Base-by-base conservation (phyloP, 64 coral and sea anemone species). In the Actinia equina region DNA sequence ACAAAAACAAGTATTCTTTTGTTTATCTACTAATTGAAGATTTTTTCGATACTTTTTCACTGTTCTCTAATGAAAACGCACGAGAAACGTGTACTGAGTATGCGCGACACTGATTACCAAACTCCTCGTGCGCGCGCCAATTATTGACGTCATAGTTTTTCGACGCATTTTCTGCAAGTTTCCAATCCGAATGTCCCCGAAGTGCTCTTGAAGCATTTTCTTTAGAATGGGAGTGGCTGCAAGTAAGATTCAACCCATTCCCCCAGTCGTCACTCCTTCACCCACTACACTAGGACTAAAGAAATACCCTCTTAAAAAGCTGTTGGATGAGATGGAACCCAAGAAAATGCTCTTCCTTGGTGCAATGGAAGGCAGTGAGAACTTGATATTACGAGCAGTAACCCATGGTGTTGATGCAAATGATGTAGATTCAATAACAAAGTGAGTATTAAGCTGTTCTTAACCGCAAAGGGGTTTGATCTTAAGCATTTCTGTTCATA, bases 291-390 rank as follows among this genome's bases (percentile, higher is more conserved):
- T 49, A 17, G 49, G 78, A 49, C 44, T 81, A 49, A 22, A 81
- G 27, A 20, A 37, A 43, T 44, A 49, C 22, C 78, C 78, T 12
- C 43, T 52, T 52, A 49, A 49, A 81, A 85, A 85, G 25, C 59
- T 26, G 0, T 4, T 85, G 0, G 15, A 43, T 1, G 83, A 85
- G 3, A 85, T 85, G 83, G 53, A 59, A 43, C 30, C 83, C 53
- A 58, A 63, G 83, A 85, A 85, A 85, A 85, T 60, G 83, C 55
- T 85, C 0, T 85, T 85, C 56, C 30, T 85, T 18, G 83, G 83
- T 41, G 55, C 83, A 60, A 85, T 54, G 59, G 52, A 63, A 58
- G 83, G 83, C 16, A 85, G 83, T 62, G 53, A 42, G 23, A 42
- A 41, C 18, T 11, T 85, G 52, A 63, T 85, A 44, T 52, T 85